Evolutionary conservation across 2,113 vertebrate genomes (phyloP), one percentile per base, ranked within the genome.

Genomic region (Ctenodactylus gundi): DNA sequence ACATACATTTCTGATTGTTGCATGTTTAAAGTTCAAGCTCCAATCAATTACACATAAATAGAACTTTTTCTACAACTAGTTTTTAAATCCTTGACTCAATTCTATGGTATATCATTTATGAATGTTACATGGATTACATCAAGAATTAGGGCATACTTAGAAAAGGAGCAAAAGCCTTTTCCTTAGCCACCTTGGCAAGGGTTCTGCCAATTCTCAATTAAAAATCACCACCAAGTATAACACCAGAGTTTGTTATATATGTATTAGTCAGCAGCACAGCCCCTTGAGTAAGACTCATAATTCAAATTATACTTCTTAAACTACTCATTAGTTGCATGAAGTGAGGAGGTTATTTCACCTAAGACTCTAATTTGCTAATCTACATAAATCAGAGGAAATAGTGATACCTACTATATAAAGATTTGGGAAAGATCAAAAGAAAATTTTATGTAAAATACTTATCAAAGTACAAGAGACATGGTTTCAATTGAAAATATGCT

Each of bases 381-480:
- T 58, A 49, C 78, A 25, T 65, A 62, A 72, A 41, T 85, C 51
- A 76, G 15, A 20, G 34, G 1, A 89, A 77, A 85, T 72, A 23
- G 21, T 64, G 31, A 58, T 31, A 67, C 46, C 46, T 64, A 76
- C 46, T 76, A 44, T 46, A 49, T 23, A 55, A 51, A 34, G 20
- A 87, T 85, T 84, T 91, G 73, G 51, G 70, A 75, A 93, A 89
- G 39, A 70, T 87, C 60, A 84, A 83, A 81, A 84, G 53, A 85
- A 95, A 80, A 78, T 53, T 7, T 49, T 58, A 58, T 7, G 0
- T 46, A 64, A 94, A 88, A 31, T 57, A 62, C n/a, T 70, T 55
- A 86, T 46, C 51, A 95, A 39, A 76, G 58, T 58, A 17, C 46
- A 91, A 36, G 41, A 65, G 49, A 36, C 21, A 41, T 51, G 31